These are phyloP conservation scores for Typhlomys cinereus DNA, from an alignment of 2,113 vertebrate species.

Conservation along the genomic window DNA sequence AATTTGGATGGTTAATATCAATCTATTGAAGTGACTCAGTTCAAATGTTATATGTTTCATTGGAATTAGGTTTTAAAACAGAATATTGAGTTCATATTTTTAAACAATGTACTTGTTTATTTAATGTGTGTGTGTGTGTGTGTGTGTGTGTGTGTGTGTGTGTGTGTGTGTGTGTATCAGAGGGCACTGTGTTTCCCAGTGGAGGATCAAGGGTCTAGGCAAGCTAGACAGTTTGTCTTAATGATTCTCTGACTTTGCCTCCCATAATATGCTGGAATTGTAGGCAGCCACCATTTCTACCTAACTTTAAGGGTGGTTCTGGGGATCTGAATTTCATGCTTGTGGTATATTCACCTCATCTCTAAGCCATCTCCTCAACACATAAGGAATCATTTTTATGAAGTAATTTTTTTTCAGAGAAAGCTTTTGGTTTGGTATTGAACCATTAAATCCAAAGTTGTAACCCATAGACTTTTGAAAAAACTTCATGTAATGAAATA, in stretches of 20 bases:
- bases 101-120: background rate
- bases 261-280: too few relatives aligned
- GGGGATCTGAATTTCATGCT: too few relatives aligned
- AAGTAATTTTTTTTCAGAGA: conserved; percentile 15
- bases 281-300: too few relatives aligned
- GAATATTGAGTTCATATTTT: background rate
- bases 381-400: background rate
- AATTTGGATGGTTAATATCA: background rate
- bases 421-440: background rate
- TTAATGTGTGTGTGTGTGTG: background rate
- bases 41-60: background rate
- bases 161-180: too few relatives aligned
- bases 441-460: conserved; percentile 41
- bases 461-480: conserved; percentile 23
- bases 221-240: too few relatives aligned
- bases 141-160: too few relatives aligned
- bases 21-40: background rate
- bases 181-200: too few relatives aligned
- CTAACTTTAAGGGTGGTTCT: too few relatives aligned
- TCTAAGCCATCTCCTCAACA: background rate
- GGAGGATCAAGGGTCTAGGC: too few relatives aligned
- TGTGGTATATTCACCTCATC: too few relatives aligned
- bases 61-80: conserved; percentile 24
- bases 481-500: conserved; percentile 15
- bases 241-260: too few relatives aligned